Evolutionary conservation across 2,113 vertebrate species (phyloP), one percentile per base, ranked within the genome.

Genomic region (Motacilla tschutschensis): DNA sequence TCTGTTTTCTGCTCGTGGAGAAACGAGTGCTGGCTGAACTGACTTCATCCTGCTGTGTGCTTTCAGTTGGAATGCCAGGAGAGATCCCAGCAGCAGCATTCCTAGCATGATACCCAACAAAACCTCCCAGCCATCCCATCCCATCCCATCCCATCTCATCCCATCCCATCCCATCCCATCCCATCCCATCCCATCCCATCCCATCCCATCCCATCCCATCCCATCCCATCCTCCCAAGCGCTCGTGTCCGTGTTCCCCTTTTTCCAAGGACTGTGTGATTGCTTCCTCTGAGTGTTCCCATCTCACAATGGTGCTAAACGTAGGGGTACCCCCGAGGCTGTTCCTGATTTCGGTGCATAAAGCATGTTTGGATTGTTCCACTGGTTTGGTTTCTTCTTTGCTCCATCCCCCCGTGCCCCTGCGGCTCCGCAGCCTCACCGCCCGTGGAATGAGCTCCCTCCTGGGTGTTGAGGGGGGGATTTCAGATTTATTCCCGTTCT

Each of bases 241-340:
- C 79, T 55, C 58, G 12, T 86, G 83, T 62, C 53, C 40, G 2
- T 36, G 5, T 10, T 11, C 79, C 77, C 87, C 85, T 79, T 72
- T 58, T 44, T 31, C 36, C 78, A 46, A 72, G 80, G 92, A 78
- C 22, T 66, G 70, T 91, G 8, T 5, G 38, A 29, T 38, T 79
- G 92, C 91, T 95, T 95, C 95, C 96, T 91, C 53, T 18, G 84
- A 87, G 93, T 77, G 73, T 89, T 80, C 67, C 87, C 92, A 92
- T 93, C 93, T 92, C 93, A 90, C 93, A 96, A 91, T 97, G 98
- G 98, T 99, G 98, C 99, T 99, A 98, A 97, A 92, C 41, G 96
- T 96, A 96, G 95, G 95, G 96, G 92, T 95, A 77, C 75, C 93
- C 93, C 88, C 89, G 90, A 89, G 95, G 96, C 95, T 97, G 85